These are phyloP conservation scores for Pammene aurita DNA, from an alignment of 2,888 invertebrate species.

Conservation along the genomic window DNA sequence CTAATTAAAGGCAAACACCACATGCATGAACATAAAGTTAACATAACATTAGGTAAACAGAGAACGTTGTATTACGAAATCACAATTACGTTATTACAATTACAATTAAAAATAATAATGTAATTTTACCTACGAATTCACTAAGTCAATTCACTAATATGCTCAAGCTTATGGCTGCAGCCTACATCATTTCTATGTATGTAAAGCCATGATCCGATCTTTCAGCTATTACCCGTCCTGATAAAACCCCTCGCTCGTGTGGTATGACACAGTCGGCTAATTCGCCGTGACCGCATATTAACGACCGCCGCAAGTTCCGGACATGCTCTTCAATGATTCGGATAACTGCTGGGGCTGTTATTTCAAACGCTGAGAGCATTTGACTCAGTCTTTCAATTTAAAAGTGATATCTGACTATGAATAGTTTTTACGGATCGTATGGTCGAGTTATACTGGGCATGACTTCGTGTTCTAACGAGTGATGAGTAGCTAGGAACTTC, in stretches of 20 bases:
- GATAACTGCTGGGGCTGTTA: constrained; percentile 2
- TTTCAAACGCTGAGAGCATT: neutral
- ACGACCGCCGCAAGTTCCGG: constrained; percentile 53
- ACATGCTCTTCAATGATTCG: constrained; percentile 38
- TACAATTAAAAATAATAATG: no score
- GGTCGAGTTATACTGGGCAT: neutral
- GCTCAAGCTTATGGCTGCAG: neutral
- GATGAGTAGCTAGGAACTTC: constrained; percentile 1
- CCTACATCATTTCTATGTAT: constrained; percentile 47
- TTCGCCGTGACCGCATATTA: constrained; percentile 57
- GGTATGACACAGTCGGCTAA: constrained; percentile 57
- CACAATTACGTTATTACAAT: no score
- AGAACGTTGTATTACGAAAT: no score
- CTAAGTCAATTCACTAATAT: no score
- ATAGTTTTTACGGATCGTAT: neutral
- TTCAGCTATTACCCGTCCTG: constrained; percentile 36
- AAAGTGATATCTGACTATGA: neutral
- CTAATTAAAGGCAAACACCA: no score
- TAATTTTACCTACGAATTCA: no score
- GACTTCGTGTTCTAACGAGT: neutral
- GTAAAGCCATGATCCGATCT: constrained; percentile 25
- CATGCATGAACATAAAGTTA: no score
- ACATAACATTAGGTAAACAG: no score
- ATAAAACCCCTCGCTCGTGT: constrained; percentile 51
- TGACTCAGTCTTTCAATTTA: neutral